These are phyloP conservation scores for Tachuris rubrigastra DNA, from an alignment of 2,113 vertebrate genomes.

Conservation along the genomic window DNA sequence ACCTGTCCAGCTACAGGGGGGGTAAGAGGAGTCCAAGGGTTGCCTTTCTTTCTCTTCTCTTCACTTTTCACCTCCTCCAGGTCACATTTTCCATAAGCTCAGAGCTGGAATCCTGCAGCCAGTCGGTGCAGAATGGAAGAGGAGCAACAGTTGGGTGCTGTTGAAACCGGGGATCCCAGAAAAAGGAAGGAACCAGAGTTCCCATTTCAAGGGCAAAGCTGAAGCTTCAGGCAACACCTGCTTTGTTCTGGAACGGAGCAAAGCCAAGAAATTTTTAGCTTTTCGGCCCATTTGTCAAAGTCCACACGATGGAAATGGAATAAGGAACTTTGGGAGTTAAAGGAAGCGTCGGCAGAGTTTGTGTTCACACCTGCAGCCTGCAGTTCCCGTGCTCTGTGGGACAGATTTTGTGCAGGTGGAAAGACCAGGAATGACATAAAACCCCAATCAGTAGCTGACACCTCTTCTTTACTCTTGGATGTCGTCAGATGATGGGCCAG, in stretches of 20 bases:
- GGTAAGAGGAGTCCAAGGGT: neutral
- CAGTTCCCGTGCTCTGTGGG: neutral
- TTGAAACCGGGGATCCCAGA: neutral
- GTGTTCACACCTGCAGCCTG: neutral
- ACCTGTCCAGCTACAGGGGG: neutral
- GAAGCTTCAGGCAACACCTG: neutral
- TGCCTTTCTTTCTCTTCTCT: accelerated
- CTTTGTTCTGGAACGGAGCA: neutral
- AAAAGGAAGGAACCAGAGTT: neutral
- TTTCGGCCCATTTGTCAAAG: neutral
- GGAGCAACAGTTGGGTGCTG: neutral
- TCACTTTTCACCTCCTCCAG: neutral
- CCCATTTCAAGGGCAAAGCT: neutral
- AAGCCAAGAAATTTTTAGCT: neutral
- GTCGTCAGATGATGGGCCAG: neutral
- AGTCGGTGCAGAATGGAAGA: neutral
- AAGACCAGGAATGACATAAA: neutral
- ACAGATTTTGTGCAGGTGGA: neutral
- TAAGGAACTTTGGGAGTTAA: neutral
- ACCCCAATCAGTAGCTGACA: neutral
- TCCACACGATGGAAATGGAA: neutral
- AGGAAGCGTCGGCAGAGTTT: neutral
- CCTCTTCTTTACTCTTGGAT: neutral
- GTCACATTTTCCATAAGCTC: neutral
- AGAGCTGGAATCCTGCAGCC: neutral